Percentiles rank a stretch among this genome's conserved stretches.
Evolutionary conservation across 2,888 invertebrate genomes (phyloP).

Genomic region (Carcina quercana): DNA sequence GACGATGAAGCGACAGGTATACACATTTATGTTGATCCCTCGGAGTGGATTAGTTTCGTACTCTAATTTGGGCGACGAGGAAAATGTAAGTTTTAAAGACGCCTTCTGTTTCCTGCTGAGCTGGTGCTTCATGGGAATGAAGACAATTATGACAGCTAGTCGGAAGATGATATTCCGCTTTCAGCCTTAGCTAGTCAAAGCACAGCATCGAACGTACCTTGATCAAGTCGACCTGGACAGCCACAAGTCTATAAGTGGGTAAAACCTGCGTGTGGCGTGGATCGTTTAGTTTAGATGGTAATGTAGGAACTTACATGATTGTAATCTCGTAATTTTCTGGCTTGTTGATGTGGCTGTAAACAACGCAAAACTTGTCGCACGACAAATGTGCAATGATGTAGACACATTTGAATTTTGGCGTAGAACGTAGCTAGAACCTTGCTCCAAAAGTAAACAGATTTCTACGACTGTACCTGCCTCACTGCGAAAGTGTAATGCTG

Average conservation of each 20-base stretch:
- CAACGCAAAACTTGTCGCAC: constrained; percentile 13
- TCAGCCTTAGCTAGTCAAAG: too few species aligned
- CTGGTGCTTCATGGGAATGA: background rate
- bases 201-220: too few species aligned
- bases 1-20: background rate
- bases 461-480: constrained; percentile 1
- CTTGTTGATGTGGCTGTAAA: constrained; percentile 15
- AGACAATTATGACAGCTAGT: background rate
- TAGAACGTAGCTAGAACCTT: constrained; percentile 7
- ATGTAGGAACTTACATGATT: constrained; percentile 12
- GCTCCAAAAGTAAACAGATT: constrained; percentile 7
- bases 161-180: background rate
- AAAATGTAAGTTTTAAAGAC: background rate
- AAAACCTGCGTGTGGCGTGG: too few species aligned
- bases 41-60: too few species aligned
- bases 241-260: too few species aligned
- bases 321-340: constrained; percentile 14
- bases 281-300: constrained; percentile 9
- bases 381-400: constrained; percentile 1
- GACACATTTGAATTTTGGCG: constrained; percentile 13
- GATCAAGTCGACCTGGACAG: too few species aligned
- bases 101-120: background rate
- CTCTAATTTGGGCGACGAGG: background rate
- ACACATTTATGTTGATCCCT: background rate
- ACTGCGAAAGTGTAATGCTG: constrained; percentile 9